Percentiles rank a stretch among this genome's conserved stretches.
phyloP scores from a whole-genome alignment of 2,797 vertebrate species.

The Chaenodraco wilsoni region DNA sequence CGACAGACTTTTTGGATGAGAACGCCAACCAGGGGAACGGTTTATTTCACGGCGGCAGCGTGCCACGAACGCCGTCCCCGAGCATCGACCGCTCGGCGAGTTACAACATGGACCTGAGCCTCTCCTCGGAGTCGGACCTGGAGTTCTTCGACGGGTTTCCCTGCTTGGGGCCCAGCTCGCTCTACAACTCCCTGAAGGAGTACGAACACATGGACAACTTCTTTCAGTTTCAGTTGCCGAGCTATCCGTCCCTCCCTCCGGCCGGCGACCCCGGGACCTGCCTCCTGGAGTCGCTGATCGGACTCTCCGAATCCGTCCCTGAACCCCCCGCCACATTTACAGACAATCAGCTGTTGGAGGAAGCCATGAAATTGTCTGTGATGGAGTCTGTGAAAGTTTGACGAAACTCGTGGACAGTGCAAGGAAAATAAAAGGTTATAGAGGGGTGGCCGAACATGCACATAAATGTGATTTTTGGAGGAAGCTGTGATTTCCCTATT shows the following conservation, averaged over 20 bases:
- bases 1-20: constrained; percentile 90
- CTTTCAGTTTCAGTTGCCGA: constrained; percentile 90
- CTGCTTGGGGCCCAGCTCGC: constrained; percentile 92
- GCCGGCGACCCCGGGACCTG: constrained; percentile 87
- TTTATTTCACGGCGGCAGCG: constrained; percentile 83
- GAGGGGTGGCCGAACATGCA: constrained; percentile 72
- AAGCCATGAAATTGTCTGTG: constrained; percentile 91
- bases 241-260: constrained; percentile 86
- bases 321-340: constrained; percentile 90
- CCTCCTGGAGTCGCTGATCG: constrained; percentile 94
- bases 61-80: constrained; percentile 81
- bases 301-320: constrained; percentile 90
- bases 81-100: constrained; percentile 84
- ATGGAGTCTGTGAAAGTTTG: constrained; percentile 93
- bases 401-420: constrained; percentile 66
- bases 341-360: constrained; percentile 95
- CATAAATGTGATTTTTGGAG: constrained; percentile 70
- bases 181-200: constrained; percentile 92
- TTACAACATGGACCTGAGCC: constrained; percentile 93
- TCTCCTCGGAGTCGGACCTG: constrained; percentile 93
- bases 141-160: constrained; percentile 95
- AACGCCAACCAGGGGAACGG: constrained; percentile 92
- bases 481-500: constrained; percentile 80
- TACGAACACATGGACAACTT: constrained; percentile 92
- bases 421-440: constrained; percentile 32